phyloP scores from a whole-genome alignment of 2,888 invertebrate genomes.

The Drosophila ochracea region DNA sequence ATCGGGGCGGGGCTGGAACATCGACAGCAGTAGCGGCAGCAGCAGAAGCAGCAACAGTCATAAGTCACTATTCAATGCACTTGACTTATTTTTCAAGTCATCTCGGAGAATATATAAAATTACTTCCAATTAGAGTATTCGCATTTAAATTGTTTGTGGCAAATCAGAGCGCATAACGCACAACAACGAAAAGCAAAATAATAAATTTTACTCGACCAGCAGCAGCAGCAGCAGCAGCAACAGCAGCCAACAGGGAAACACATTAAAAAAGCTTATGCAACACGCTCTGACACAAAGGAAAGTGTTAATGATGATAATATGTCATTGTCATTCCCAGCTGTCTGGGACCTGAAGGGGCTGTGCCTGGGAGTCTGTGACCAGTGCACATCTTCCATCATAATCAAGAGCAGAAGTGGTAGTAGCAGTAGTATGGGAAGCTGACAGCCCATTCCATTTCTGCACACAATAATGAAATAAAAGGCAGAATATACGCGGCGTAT shows the following conservation, averaged over 20 bases:
- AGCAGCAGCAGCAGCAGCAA: neutral
- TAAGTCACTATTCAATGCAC: constrained; percentile 64
- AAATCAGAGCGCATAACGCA: constrained; percentile 37
- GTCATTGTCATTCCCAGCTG: constrained; percentile 78
- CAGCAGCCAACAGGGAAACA: constrained; percentile 5
- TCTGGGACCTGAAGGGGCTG: neutral
- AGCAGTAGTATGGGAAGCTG: neutral
- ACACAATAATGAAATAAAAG: constrained; percentile 22
- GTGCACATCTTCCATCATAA: constrained; percentile 65
- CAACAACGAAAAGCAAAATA: constrained; percentile 10
- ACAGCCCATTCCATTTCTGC: constrained; percentile 11
- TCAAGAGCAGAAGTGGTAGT: constrained; percentile 36
- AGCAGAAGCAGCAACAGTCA: constrained; percentile 9
- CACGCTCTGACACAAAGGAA: constrained; percentile 41
- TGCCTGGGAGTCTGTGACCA: constrained; percentile 28
- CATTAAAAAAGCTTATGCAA: constrained; percentile 33
- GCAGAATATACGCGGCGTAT: constrained; percentile 50
- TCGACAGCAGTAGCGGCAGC: neutral
- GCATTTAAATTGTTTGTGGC: constrained; percentile 62
- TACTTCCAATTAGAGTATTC: constrained; percentile 61
- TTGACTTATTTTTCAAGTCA: constrained; percentile 65
- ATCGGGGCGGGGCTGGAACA: neutral
- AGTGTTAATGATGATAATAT: constrained; percentile 77
- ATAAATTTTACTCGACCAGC: neutral
- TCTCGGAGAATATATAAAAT: constrained; percentile 44